Evolutionary conservation across 2,888 invertebrate species (phyloP), one percentile per base, ranked within the genome.

Genomic region (Drosophila paracracens): DNA sequence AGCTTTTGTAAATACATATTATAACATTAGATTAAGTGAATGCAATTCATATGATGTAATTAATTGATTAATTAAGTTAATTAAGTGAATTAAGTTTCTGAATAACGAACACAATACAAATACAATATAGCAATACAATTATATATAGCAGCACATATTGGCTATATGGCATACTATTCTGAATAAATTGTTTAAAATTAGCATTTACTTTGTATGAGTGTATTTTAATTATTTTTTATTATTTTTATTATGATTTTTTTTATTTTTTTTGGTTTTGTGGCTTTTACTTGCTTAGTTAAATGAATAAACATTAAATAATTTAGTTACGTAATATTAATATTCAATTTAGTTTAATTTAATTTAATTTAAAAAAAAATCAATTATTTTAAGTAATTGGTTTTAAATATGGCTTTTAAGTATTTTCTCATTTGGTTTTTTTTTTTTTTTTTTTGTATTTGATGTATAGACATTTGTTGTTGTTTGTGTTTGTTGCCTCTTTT

Each of bases 291-390:
- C 60, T 62, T 78, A 64, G 61, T 72, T 76, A 83, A 85, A 85
- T 83, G 70, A 85, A 71, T 85, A 85, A 85, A 85, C 88, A 83
- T 88, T 82, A 82, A 84, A 84, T 84, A 87, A 84, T 87, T 84
- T 87, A 74, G 81, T 84, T 81, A 82, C 40, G 73, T 77, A 82
- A 81, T 74, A 68, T 74, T 82, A 88, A 81, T 85, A 85, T 83
- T 83, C 67, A 75, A 83, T 83, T 83, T 70, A 85, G 80, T 84
- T 83, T 62, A 86, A 87, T 81, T 72, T 72, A 81, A 77, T 81
- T 69, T 33, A 74, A 79, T 25, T 36, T 16, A 62, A 82, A 73
- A 72, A 64, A 62, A 78, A 63, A 67, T 57, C 68, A 81, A 56
- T 82, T 72, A 67, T 69, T 58, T 75, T 53, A 16, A 27, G 38